Percentiles rank a stretch among this genome's conserved stretches.
These are phyloP conservation scores for Danio jaintianensis DNA, from an alignment of 2,797 vertebrate species.

Conservation along the genomic window DNA sequence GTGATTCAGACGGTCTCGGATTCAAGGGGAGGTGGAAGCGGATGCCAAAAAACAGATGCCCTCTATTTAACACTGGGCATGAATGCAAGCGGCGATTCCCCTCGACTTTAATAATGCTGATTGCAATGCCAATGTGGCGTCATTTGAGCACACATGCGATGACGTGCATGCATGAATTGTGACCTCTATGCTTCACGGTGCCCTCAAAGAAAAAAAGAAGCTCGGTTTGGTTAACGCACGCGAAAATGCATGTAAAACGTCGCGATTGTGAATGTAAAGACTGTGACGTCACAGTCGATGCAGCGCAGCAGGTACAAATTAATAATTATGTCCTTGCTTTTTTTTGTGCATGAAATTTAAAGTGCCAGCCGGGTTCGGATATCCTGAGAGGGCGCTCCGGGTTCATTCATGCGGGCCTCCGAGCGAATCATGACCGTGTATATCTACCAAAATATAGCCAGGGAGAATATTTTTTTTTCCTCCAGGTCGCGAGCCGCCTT, in stretches of 20 bases:
- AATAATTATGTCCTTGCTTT: background rate
- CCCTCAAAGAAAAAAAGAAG: background rate
- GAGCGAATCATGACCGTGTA: conserved; percentile 76
- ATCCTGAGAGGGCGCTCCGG: conserved; percentile 60
- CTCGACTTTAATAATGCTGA: conserved; percentile 16
- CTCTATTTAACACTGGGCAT: conserved; percentile 45
- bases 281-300: conserved; percentile 38
- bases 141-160: conserved; percentile 9
- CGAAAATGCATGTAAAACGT: background rate
- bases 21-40: conserved; percentile 5
- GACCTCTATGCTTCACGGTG: conserved; percentile 3
- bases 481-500: conserved; percentile 69
- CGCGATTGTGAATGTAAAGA: conserved; percentile 7
- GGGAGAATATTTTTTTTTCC: conserved; percentile 59
- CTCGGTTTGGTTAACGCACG: background rate
- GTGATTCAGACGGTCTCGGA: conserved; percentile 21
- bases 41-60: conserved; percentile 21
- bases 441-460: conserved; percentile 67
- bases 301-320: conserved; percentile 19
- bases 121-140: conserved; percentile 17
- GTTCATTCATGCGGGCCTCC: conserved; percentile 69
- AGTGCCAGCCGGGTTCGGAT: conserved; percentile 63
- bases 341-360: conserved; percentile 30
- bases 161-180: conserved; percentile 25
- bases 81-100: conserved; percentile 24